These are phyloP conservation scores for Liodrosophila aerea DNA, from an alignment of 2,888 invertebrate genomes.

Conservation along the genomic window DNA sequence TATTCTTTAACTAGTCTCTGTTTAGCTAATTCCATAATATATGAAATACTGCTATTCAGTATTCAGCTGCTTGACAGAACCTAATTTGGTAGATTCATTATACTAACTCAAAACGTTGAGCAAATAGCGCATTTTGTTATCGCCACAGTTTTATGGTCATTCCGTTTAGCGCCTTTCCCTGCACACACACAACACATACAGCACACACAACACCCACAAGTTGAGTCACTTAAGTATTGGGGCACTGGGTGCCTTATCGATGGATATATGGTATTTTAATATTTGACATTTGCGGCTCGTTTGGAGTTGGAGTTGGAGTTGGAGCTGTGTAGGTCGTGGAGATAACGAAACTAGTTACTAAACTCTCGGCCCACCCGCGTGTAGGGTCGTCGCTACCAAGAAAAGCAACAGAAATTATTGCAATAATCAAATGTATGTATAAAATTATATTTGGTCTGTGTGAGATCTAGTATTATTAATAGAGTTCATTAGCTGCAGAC, in stretches of 20 bases:
- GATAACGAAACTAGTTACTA: slow-evolving; percentile 9
- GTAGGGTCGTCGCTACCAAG: no score
- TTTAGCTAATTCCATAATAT: no score
- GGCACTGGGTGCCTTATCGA: slow-evolving; percentile 11
- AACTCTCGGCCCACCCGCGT: slow-evolving; percentile 39
- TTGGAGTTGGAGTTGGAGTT: slow-evolving; percentile 16
- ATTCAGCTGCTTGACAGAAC: no score
- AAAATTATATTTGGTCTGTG: slow-evolving; percentile 11
- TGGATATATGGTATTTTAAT: slow-evolving; percentile 23
- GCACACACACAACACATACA: slow-evolving; percentile 10
- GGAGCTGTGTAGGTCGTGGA: not conserved
- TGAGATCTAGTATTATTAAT: slow-evolving; percentile 50
- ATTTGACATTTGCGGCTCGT: slow-evolving; percentile 41
- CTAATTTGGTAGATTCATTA: no score
- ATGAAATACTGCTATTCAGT: no score
- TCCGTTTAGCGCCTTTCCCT: slow-evolving; percentile 10
- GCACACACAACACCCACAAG: slow-evolving; percentile 9
- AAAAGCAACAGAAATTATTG: slow-evolving; percentile 32
- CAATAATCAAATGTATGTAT: slow-evolving; percentile 39
- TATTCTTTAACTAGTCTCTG: no score
- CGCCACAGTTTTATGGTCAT: slow-evolving; percentile 10
- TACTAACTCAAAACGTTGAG: no score
- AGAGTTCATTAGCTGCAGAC: slow-evolving; percentile 56
- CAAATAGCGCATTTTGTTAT: slow-evolving; percentile 22
- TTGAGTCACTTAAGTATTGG: slow-evolving; percentile 4